Conservation (phyloP, 1,140 invertebrate genomes). For the Drosophila kikkawai region DNA sequence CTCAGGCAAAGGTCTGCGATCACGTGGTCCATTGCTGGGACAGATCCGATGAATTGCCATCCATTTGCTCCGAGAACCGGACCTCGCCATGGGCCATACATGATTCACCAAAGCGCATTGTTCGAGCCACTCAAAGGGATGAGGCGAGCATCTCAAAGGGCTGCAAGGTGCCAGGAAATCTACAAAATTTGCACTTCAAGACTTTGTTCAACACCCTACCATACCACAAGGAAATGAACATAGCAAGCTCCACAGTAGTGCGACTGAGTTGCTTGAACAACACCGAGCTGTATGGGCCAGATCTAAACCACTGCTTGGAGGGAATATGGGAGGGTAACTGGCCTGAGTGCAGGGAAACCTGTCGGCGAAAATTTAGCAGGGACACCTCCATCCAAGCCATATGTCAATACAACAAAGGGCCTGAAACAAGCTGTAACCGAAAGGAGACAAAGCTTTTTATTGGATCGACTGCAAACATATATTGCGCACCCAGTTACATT, state of each 20-base stretch:
- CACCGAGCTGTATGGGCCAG: background rate
- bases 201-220: background rate
- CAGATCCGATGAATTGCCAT: background rate
- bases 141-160: background rate
- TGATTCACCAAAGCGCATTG: background rate
- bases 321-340: background rate
- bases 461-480: background rate
- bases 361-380: background rate
- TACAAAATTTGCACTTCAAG: background rate
- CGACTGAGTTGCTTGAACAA: background rate
- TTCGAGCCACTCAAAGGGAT: background rate
- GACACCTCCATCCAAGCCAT: background rate
- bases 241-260: background rate
- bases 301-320: background rate
- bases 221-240: background rate
- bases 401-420: background rate
- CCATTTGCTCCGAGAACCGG: background rate
- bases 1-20: background rate
- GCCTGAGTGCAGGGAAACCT: background rate
- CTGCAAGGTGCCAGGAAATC: background rate
- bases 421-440: background rate
- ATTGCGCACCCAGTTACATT: background rate
- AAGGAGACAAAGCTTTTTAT: background rate
- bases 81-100: background rate
- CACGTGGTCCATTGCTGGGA: background rate